Base-by-base conservation (phyloP, 2,797 vertebrate genomes). In the Acanthurus lineatus region DNA sequence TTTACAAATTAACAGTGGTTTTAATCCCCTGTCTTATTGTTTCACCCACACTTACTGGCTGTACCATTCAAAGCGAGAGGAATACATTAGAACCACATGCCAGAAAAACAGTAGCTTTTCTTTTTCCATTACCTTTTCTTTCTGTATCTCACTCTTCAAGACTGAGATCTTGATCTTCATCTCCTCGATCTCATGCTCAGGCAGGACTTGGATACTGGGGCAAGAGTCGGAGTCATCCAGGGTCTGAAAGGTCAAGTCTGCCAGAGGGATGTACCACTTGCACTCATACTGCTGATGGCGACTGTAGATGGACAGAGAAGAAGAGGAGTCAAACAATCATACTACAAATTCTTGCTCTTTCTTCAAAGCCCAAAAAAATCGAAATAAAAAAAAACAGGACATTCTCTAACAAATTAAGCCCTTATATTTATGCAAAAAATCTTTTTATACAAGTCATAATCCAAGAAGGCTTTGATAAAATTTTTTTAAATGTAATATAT, bases 251-350 rank as follows among this genome's bases (percentile, higher is more conserved):
- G 96, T 96, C 79, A 99, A 90, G 91, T 98, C 98, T 0, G 97
- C 97, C 93, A 99, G 92, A 1, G 98, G 98, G 88, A 99, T 96
- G 89, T 99, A 99, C 98, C 98, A 99, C 93, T 99, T 99, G 87
- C 98, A 99, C 92, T 99, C 98, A 0, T 99, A 99, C 76, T 99
- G 98, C 94, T 99, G 98, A 75, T 98, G 96, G 80, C 96, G 98
- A 85, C 98, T 99, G 74, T 42, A 70, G 59, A 47, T 11, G 15
- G 1, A 73, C 8, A 62, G 17, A 42, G 17, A 40, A 42, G 25
- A 22, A 52, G n/a, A 47, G 48, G 42, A 38, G 60, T 42, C 1
- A 62, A 48, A 75, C 1, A 9, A 5, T 53, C 9, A 44, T 0
- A 17, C 4, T 17, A 32, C 1, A 28, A 56, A 69, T 28, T 10